Conservation (phyloP, 1,140 invertebrate genomes). For the Drosophila serrata region DNA sequence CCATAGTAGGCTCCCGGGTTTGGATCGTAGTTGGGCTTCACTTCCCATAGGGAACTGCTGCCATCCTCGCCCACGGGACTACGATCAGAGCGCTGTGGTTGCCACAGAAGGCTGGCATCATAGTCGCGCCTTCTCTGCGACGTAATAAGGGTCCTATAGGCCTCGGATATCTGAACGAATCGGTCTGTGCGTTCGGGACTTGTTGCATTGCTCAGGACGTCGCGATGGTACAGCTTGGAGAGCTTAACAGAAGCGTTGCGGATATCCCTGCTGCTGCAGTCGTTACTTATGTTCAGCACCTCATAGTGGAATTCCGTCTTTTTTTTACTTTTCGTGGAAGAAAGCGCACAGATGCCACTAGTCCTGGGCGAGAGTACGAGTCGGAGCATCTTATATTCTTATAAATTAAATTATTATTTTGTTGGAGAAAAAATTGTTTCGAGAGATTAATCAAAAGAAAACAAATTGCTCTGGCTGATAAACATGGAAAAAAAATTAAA, state of each 20-base stretch:
- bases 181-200: slow-evolving; percentile 85
- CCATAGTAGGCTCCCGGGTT: slow-evolving; percentile 87
- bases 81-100: slow-evolving; percentile 17
- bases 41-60: slow-evolving; percentile 61
- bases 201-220: slow-evolving; percentile 86
- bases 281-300: slow-evolving; percentile 86
- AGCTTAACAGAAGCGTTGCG: slow-evolving; percentile 87
- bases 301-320: slow-evolving; percentile 86
- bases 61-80: slow-evolving; percentile 20
- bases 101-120: slow-evolving; percentile 85
- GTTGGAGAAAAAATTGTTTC: slow-evolving; percentile 11
- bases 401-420: not conserved
- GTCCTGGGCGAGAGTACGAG: slow-evolving; percentile 7
- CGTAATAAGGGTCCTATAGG: slow-evolving; percentile 88
- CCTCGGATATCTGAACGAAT: slow-evolving; percentile 89
- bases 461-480: too few species aligned
- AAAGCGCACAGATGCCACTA: slow-evolving; percentile 26
- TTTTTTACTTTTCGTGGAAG: slow-evolving; percentile 13
- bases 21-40: slow-evolving; percentile 71
- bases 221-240: slow-evolving; percentile 88
- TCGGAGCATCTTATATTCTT: slow-evolving; percentile 41
- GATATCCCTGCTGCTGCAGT: slow-evolving; percentile 87
- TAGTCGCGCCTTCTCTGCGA: slow-evolving; percentile 86
- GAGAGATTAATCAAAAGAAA: slow-evolving; percentile 13
- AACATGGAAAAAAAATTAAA: too few species aligned